A percentile compares a stretch with the other conserved stretches of the same genome.
Evolutionary conservation across 2,888 invertebrate species (phyloP).

Genomic region (Tiliacea aurago): DNA sequence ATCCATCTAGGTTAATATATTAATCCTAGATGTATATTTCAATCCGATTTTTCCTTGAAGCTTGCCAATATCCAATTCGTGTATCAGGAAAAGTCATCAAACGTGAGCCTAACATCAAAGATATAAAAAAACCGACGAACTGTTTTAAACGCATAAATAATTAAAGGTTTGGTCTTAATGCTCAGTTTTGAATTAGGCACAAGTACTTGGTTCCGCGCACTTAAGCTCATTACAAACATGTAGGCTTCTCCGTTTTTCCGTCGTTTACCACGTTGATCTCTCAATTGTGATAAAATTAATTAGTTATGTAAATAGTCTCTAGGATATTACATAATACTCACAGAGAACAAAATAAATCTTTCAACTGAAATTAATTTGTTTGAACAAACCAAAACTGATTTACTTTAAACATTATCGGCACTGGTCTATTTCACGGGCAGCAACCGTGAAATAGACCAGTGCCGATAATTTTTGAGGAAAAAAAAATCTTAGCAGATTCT

Average conservation of each 20-base stretch:
- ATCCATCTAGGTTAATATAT: too few species aligned
- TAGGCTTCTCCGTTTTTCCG: slow-evolving; percentile 15
- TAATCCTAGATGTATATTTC: too few species aligned
- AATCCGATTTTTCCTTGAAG: too few species aligned
- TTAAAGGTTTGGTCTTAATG: slow-evolving; percentile 10
- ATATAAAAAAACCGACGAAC: background rate
- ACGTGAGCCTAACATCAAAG: background rate
- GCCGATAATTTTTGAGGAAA: too few species aligned
- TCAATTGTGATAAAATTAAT: slow-evolving; percentile 28
- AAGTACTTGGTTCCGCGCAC: slow-evolving; percentile 36
- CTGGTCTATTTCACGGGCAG: too few species aligned
- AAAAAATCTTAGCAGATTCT: too few species aligned
- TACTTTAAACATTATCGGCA: too few species aligned
- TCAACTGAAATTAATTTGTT: background rate
- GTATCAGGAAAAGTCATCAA: background rate
- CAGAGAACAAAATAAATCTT: background rate
- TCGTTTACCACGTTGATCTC: slow-evolving; percentile 10
- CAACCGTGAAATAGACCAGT: too few species aligned
- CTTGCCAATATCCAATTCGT: too few species aligned
- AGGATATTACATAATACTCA: background rate
- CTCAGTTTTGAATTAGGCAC: slow-evolving; percentile 11
- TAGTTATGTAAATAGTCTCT: slow-evolving; percentile 23
- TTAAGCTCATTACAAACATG: slow-evolving; percentile 24
- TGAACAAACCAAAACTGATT: background rate
- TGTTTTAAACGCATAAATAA: slow-evolving; percentile 2